Evolutionary conservation across 2,797 vertebrate species (phyloP).

Genomic region (Mus caroli): DNA sequence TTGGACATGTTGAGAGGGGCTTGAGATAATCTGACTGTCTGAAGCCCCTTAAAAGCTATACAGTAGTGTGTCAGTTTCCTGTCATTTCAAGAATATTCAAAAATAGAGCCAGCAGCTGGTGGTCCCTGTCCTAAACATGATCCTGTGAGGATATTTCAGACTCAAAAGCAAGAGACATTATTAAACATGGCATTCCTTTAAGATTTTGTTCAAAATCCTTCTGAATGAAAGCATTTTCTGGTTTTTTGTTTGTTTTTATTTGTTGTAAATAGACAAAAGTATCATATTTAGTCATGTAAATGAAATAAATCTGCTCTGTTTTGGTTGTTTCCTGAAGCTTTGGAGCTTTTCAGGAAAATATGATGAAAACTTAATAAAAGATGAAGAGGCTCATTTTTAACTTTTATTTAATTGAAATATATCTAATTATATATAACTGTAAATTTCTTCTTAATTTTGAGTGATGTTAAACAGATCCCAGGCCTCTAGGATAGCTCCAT

Average conservation of each 20-base stretch:
- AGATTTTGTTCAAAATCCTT: slow-evolving; percentile 48
- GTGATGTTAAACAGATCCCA: slow-evolving; percentile 8
- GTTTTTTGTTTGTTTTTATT: not conserved
- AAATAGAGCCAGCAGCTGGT: not conserved
- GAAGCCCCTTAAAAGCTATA: not conserved
- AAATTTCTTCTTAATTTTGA: not conserved
- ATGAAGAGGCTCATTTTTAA: not conserved
- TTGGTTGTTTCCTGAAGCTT: not conserved
- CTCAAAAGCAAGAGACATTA: not conserved
- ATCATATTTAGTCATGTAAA: slow-evolving; percentile 5
- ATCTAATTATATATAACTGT: not conserved
- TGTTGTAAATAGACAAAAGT: slow-evolving; percentile 12
- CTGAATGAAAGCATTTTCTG: not conserved
- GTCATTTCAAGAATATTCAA: not conserved
- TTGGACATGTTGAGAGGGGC: not conserved
- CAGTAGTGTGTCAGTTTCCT: not conserved
- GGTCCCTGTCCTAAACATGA: not conserved
- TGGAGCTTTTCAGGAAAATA: not conserved
- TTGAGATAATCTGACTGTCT: not conserved
- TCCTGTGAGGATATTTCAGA: not conserved
- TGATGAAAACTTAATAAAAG: not conserved
- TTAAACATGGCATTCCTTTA: not conserved
- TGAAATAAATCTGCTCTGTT: not conserved
- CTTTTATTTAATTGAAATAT: not conserved
- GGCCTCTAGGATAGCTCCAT: not conserved